Percentiles rank a stretch among this genome's conserved stretches.
Conservation (phyloP, 64 coral and sea anemone genomes). For the Astreopora myriophthalma region DNA sequence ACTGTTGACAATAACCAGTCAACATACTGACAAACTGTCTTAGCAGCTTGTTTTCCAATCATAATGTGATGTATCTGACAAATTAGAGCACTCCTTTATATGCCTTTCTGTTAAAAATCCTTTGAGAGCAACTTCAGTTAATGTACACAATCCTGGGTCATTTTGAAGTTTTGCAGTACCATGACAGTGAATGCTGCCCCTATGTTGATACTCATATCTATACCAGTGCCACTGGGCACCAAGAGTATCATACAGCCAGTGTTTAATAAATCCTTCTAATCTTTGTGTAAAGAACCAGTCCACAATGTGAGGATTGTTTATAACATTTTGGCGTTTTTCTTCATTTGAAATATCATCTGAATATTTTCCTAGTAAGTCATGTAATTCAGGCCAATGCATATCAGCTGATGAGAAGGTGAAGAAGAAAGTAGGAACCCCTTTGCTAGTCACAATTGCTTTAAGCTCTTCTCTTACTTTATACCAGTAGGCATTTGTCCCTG, state of each 20-base stretch:
- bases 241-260: conserved; percentile 45
- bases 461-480: conserved; percentile 32
- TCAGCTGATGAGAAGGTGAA: conserved; percentile 41
- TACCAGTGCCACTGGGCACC: conserved; percentile 41
- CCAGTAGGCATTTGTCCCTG: conserved; percentile 53
- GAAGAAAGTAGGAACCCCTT: conserved; percentile 33
- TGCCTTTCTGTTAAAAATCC: conserved; percentile 24
- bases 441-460: conserved; percentile 12
- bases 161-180: conserved; percentile 52
- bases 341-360: background rate
- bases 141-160: conserved; percentile 31
- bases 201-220: conserved; percentile 47
- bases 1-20: conserved; percentile 50
- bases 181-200: conserved; percentile 58
- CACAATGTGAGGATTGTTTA: conserved; percentile 43
- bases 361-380: conserved; percentile 17
- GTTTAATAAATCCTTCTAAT: conserved; percentile 10
- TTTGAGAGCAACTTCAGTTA: conserved; percentile 26
- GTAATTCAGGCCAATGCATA: conserved; percentile 61
- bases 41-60: background rate
- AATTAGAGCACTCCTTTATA: background rate
- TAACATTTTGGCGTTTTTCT: conserved; percentile 14
- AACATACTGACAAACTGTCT: conserved; percentile 37
- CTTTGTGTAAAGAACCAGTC: conserved; percentile 24
- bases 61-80: background rate